Evolutionary conservation across 2,888 invertebrate species (phyloP).

Genomic region (Caenorhabditis virilis): DNA sequence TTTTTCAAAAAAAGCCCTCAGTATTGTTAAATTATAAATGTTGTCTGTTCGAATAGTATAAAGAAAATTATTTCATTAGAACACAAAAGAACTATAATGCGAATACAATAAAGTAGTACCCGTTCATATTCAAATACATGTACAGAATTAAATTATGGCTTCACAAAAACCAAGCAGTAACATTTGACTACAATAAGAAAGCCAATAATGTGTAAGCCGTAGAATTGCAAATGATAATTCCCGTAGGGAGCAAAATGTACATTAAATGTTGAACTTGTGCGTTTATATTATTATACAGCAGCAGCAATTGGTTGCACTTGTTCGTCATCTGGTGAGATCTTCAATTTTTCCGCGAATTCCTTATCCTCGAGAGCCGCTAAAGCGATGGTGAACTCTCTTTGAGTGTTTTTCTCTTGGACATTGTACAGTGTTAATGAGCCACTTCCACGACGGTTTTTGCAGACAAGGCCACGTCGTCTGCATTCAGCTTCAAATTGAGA

Average conservation of each 20-base stretch:
- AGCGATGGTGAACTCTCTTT: slow-evolving; percentile 38
- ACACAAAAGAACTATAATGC: too few species aligned
- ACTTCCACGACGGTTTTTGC: slow-evolving; percentile 39
- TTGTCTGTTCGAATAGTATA: too few species aligned
- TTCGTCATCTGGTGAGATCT: background rate
- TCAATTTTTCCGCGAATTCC: slow-evolving; percentile 21
- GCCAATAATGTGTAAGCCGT: background rate
- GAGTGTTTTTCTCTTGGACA: slow-evolving; percentile 37
- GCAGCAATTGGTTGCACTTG: background rate
- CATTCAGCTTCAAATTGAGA: slow-evolving; percentile 42
- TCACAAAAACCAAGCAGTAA: too few species aligned
- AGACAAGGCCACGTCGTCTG: slow-evolving; percentile 36
- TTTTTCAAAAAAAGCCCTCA: too few species aligned
- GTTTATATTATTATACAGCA: background rate
- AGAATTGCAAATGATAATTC: background rate
- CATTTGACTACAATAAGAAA: too few species aligned
- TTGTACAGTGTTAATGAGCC: slow-evolving; percentile 44
- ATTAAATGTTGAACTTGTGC: too few species aligned
- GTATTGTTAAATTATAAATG: too few species aligned
- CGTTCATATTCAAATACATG: too few species aligned
- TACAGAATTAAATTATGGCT: too few species aligned
- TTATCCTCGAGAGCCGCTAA: slow-evolving; percentile 33
- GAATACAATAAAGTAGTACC: too few species aligned
- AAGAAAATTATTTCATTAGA: too few species aligned
- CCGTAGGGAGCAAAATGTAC: too few species aligned